These are phyloP conservation scores for Lepetodrilus schrolli DNA, from an alignment of 2,888 invertebrate species.

Conservation along the genomic window DNA sequence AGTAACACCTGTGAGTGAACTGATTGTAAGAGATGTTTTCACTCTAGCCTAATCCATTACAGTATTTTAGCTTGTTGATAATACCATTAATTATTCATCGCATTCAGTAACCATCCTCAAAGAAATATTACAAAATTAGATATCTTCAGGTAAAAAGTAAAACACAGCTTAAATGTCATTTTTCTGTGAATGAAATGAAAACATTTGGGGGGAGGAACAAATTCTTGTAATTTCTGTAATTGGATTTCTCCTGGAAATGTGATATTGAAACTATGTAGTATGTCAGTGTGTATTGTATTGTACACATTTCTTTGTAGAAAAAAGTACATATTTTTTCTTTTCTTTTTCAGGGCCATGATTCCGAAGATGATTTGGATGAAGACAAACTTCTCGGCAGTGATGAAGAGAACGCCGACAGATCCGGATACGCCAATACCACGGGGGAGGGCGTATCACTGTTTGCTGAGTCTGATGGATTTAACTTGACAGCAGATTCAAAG, in stretches of 20 bases:
- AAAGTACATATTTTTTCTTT: not conserved
- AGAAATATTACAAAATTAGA: no score
- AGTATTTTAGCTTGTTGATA: no score
- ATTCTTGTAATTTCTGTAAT: not conserved
- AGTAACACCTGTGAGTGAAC: no score
- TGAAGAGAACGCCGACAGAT: not conserved
- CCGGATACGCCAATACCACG: not conserved
- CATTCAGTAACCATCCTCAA: no score
- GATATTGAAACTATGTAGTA: not conserved
- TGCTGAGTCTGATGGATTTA: not conserved
- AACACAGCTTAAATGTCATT: no score
- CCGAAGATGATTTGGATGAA: slow-evolving; percentile 1
- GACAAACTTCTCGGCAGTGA: not conserved
- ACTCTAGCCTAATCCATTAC: no score
- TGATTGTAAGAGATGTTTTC: no score
- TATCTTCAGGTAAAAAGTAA: no score
- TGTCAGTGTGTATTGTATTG: not conserved
- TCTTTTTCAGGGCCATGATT: not conserved
- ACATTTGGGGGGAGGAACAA: not conserved
- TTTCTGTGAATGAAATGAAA: no score
- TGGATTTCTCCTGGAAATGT: not conserved
- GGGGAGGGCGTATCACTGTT: not conserved
- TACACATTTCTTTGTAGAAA: no score
- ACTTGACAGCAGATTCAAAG: not conserved
- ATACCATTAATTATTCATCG: no score